Percentiles rank a stretch among this genome's conserved stretches.
phyloP scores from a whole-genome alignment of 92 coral and sea anemone genomes.

The Chrysogorgia sp. region DNA sequence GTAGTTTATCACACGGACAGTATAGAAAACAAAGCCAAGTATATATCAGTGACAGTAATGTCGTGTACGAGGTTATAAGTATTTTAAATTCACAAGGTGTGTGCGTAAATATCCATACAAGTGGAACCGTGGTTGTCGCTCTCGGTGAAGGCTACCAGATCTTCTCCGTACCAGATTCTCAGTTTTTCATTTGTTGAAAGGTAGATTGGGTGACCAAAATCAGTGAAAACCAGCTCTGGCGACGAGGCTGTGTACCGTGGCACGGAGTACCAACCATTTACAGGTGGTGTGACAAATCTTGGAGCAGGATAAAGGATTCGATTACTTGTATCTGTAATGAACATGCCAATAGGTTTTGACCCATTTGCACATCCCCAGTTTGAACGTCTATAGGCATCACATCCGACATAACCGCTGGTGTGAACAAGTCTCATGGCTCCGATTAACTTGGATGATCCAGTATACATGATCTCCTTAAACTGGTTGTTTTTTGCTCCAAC shows the following conservation, averaged over 20 bases:
- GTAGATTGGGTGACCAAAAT: conserved; percentile 2
- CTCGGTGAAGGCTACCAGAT: not conserved
- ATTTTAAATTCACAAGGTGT: not conserved
- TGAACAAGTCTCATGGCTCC: not conserved
- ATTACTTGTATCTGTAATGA: not conserved
- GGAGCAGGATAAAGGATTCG: conserved; percentile 15
- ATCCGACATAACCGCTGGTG: not conserved
- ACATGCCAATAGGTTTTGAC: not conserved
- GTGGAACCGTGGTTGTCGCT: conserved; percentile 4
- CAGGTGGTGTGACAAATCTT: not conserved
- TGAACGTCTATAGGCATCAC: not conserved
- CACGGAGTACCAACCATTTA: not conserved
- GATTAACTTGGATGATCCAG: not conserved
- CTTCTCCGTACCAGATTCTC: conserved; percentile 26
- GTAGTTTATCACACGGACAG: too few relatives aligned
- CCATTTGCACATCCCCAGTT: not conserved
- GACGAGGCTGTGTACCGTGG: conserved; percentile 13
- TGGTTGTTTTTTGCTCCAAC: not conserved
- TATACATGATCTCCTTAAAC: not conserved
- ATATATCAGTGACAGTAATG: too few relatives aligned
- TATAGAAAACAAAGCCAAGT: too few relatives aligned
- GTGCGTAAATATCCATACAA: conserved; percentile 8
- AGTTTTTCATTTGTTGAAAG: not conserved
- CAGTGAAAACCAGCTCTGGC: conserved; percentile 17
- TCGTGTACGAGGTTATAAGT: too few relatives aligned